Base-by-base conservation (phyloP, 2,797 vertebrate genomes). In the Acanthurus tractus region DNA sequence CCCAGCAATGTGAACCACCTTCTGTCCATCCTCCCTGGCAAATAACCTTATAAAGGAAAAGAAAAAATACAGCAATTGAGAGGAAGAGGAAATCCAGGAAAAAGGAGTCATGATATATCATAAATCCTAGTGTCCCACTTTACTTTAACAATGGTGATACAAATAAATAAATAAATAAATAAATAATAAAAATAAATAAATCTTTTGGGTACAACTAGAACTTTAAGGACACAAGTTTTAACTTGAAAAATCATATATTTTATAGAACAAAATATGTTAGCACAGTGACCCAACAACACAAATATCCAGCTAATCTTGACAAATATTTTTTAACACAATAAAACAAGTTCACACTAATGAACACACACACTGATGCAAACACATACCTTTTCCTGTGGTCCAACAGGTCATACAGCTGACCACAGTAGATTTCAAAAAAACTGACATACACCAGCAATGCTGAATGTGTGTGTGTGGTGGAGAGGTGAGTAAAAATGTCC, bases 371-470 rank as follows among this genome's bases (percentile, higher is more conserved):
- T 34, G 0, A 34, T 34, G 29, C 6, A 61, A 18, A 65, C 14
- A 74, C 82, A 70, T 18, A 97, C 97, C 96, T 96, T 92, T 97
- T 97, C 74, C 96, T 96, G 90, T 94, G 91, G 79, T 97, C 95
- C 62, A 98, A 91, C 78, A 98, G 92, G 90, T 98, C 97, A 78
- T 97, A 97, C 63, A 98, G 95, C 77, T 97, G 97, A 74, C 97
- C 96, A 36, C 97, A 97, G 94, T 98, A 98, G 84, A 98, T 98
- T 91, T 98, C 97, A 85, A 97, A 98, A 89, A 98, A 98, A 80
- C 97, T 98, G 92, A 98, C 96, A 79, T 94, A 95, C 73, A 98
- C 96, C 57, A 82, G 81, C 50, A 93, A 87, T 7, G 90, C 79
- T 58, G 87, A 89, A 25, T 34, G 54, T 0, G 34, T 36, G 40